Evolutionary conservation across 2,113 vertebrate genomes (phyloP), one percentile per base, ranked within the genome.

Genomic region (Sander vitreus): DNA sequence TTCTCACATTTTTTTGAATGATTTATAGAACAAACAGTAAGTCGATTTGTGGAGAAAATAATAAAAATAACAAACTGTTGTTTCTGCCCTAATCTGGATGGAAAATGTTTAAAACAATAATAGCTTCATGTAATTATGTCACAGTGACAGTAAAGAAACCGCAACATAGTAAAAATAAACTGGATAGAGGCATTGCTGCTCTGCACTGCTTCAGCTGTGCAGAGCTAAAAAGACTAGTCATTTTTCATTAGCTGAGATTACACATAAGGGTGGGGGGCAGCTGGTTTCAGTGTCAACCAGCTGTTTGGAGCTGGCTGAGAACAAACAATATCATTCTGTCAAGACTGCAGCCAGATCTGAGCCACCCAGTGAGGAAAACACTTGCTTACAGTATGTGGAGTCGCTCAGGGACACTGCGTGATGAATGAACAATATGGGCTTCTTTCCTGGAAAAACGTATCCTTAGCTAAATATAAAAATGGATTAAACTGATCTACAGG

Each of bases 281-380:
- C 90, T 92, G 89, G 91, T 78, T 76, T 82, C 73, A 21, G 80
- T 30, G 73, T 59, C 13, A 19, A 88, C 36, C 92, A 94, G 93
- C 90, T 94, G 93, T 89, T 91, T 58, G 72, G 89, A 89, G 84
- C 88, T 62, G 88, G 81, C 92, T 71, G 79, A 83, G 70, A 73
- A 67, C 4, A 47, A 92, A 93, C 93, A 92, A 91, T 90, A 89
- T 92, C 78, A 83, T 89, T 89, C 81, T 90, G 93, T 93, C 85
- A 81, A 62, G 84, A 70, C 81, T 33, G 76, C 78, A 58, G 89
- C 83, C 78, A 80, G 78, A 87, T 84, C 82, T 36, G 72, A 91
- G 82, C 89, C 93, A 88, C 90, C 72, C 86, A 85, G 86, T 16
- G 76, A 91, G 89, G 81, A 80, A 76, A 82, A 90, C 85, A 74